These are phyloP conservation scores for Candoia aspera DNA, from an alignment of 2,113 vertebrate species.

Conservation along the genomic window DNA sequence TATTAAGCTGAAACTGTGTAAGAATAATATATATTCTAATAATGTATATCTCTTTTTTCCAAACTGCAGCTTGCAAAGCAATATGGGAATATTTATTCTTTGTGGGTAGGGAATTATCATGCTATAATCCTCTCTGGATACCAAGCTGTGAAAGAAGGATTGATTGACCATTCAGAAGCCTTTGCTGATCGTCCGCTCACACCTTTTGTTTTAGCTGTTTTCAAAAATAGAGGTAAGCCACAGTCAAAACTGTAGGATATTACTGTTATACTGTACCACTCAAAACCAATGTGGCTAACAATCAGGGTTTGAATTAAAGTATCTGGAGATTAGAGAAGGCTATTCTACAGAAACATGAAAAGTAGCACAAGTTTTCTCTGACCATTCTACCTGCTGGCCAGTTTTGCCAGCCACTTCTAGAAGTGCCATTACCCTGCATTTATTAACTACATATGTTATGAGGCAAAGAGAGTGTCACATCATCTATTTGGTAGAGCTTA, in stretches of 20 bases:
- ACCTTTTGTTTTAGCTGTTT: not conserved
- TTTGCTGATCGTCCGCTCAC: constrained; percentile 12
- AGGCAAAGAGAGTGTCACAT: no score
- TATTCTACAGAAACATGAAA: no score
- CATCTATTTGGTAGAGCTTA: no score
- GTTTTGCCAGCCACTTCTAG: no score
- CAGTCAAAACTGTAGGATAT: no score
- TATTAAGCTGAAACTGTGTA: not conserved
- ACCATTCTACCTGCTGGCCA: no score
- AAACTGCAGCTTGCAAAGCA: constrained; percentile 26
- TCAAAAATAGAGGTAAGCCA: constrained; percentile 7
- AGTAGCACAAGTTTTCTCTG: no score
- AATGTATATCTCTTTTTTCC: not conserved
- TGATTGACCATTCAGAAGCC: constrained; percentile 6
- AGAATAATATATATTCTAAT: not conserved
- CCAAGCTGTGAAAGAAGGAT: constrained; percentile 16
- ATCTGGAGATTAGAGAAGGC: not conserved
- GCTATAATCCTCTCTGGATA: constrained; percentile 15
- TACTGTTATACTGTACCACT: not conserved
- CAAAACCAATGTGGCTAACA: not conserved
- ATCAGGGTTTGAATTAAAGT: not conserved
- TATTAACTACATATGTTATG: no score
- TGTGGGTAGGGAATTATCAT: constrained; percentile 12
- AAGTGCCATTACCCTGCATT: no score
- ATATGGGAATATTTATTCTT: constrained; percentile 25